phyloP scores from a whole-genome alignment of 2,888 invertebrate genomes.

The Leucophenga maculata region DNA sequence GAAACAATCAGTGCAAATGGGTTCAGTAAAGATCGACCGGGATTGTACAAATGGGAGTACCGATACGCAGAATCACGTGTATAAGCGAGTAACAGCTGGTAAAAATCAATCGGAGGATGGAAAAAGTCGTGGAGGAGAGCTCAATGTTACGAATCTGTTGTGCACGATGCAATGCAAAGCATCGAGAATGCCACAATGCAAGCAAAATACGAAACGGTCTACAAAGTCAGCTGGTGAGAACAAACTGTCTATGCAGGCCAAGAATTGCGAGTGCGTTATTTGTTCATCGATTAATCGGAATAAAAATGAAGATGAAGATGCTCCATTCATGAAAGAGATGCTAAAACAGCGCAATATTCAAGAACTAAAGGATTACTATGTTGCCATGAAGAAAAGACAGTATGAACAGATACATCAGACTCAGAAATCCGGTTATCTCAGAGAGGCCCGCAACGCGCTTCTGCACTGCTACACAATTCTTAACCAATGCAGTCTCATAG shows the following conservation, averaged over 20 bases:
- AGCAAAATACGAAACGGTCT: neutral
- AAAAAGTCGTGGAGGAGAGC: too few species aligned
- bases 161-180: too few species aligned
- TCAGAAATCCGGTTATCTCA: neutral
- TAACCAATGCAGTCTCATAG: neutral
- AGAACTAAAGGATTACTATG: conserved; percentile 42
- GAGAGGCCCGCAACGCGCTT: neutral
- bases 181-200: neutral
- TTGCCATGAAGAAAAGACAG: too few species aligned
- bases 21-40: too few species aligned
- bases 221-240: neutral
- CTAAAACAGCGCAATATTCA: conserved; percentile 34
- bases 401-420: too few species aligned
- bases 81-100: too few species aligned
- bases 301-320: conserved; percentile 19
- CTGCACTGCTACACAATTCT: neutral
- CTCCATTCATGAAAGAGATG: conserved; percentile 41
- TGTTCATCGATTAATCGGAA: neutral
- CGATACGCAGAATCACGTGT: too few species aligned
- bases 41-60: too few species aligned
- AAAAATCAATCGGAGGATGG: too few species aligned
- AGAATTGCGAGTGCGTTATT: too few species aligned
- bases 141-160: too few species aligned
- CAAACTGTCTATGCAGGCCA: neutral
- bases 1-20: too few species aligned